Evolutionary conservation across 2,888 invertebrate genomes (phyloP).

Genomic region (Tenthredo livida): DNA sequence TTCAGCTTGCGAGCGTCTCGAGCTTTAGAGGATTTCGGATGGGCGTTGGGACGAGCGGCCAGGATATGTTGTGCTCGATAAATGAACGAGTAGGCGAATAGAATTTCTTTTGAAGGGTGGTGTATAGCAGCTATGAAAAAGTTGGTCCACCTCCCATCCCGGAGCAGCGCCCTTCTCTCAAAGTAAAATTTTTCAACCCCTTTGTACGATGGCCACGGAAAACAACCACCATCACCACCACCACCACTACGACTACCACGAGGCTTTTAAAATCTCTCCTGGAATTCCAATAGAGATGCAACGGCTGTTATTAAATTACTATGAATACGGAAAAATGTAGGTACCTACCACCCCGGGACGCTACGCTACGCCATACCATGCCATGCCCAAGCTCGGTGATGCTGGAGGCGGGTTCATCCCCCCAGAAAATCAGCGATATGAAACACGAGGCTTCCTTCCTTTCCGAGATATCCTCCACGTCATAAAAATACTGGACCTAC

Average conservation of each 20-base stretch:
- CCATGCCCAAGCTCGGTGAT: neutral
- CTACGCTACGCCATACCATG: too few relatives aligned
- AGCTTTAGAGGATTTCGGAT: neutral
- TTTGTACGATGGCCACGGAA: neutral
- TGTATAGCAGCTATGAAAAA: slow-evolving; percentile 26
- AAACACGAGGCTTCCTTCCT: slow-evolving; percentile 63
- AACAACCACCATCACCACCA: neutral
- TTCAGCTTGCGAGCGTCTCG: neutral
- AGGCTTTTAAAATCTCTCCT: slow-evolving; percentile 58
- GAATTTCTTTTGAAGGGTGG: neutral
- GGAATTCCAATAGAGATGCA: slow-evolving; percentile 69
- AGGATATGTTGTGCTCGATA: slow-evolving; percentile 1
- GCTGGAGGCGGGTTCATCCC: slow-evolving; percentile 66
- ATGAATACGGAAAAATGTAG: slow-evolving; percentile 47
- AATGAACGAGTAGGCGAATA: neutral
- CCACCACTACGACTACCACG: neutral
- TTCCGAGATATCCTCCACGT: slow-evolving; percentile 56
- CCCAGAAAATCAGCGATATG: slow-evolving; percentile 76
- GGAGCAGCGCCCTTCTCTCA: slow-evolving; percentile 32
- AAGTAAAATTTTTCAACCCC: slow-evolving; percentile 57
- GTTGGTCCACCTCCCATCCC: neutral
- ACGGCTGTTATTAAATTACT: slow-evolving; percentile 56
- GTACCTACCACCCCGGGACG: neutral
- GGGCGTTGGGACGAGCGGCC: neutral
- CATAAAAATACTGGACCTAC: slow-evolving; percentile 70